Base-by-base conservation (phyloP, 2,113 vertebrate genomes). In the Semicossyphus pulcher region DNA sequence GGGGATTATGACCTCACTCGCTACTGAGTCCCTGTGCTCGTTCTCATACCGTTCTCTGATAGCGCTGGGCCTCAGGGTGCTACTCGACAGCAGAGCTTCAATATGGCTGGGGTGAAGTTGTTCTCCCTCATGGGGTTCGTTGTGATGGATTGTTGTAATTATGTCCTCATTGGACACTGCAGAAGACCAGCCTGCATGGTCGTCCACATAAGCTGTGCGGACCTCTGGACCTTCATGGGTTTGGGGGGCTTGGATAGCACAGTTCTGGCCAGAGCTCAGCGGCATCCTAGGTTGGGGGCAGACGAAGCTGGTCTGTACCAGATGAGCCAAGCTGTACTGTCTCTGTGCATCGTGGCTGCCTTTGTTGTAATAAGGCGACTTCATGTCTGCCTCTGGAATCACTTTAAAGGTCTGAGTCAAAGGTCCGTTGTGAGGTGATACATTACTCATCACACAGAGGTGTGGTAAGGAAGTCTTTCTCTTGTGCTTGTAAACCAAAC, bases 401-500 rank as follows among this genome's bases (percentile, higher is more conserved):
- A 91, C 84, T 60, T 84, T 92, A 58, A 93, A 92, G 62, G 93
- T 92, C 69, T 92, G 92, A 68, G 90, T 91, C 64, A 93, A 78
- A 26, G 91, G 86, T 36, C 86, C 91, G 9, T 93, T 93, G 58
- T 94, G 93, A 8, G 93, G 91, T 0, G 92, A 87, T 45, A 90
- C 85, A 61, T 91, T 89, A 47, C 77, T 85, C 86, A 88, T 78
- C 28, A 90, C 88, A 71, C 92, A 93, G 66, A 89, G 87, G 11
- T 92, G 91, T 26, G 92, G 92, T 16, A 88, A 32, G 41, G 90
- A 91, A 0, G 92, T 87, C 65, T 91, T 93, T 75, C 92, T 95
- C 80, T 93, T 95, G 54, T 91, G 87, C 80, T 89, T 93, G 77
- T 83, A 94, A 62, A 85, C 78, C 69, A 92, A 62, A 45, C 90